Base-by-base conservation (phyloP, 2,113 vertebrate species). In the Pluvianellus socialis region DNA sequence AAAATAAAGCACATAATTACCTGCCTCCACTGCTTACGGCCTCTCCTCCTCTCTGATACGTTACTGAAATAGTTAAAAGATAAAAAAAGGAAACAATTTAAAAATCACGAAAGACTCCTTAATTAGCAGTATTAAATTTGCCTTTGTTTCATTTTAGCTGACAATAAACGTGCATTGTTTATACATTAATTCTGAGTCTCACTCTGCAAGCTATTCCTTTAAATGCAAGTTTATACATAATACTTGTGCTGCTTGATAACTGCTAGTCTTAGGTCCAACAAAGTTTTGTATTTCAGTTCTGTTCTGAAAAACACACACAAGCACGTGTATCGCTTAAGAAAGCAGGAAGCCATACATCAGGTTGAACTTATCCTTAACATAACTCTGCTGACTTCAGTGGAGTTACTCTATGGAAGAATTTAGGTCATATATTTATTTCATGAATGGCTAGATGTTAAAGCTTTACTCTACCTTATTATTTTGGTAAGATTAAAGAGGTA, bases 21-120 rank as follows among this genome's bases (percentile, higher is more conserved):
- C 99, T 99, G 97, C 99, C 99, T 96, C 99, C 99, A 88, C 99
- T 99, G 99, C 98, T 99, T 81, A 99, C 99, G 22, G 99, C 99
- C 96, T 99, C 99, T 63, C 99, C 99, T 92, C 99, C 99, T 99
- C 99, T 99, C 97, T 99, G 99, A 97, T 99, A 99, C 7, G 99
- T 99, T 97, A 99, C 99, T 99, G 97, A 80, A 98, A 98, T 86
- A 89, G 86, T 94, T 91, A 65, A 90, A 90, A 97, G 44, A 92
- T 42, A 90, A 89, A 92, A 86, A 82, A 94, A 79, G 19, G 26
- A 75, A 96, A 95, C 32, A 74, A 95, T 92, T 96, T 91, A 83
- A 96, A 92, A 96, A 63, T 26, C 73, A 93, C 42, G n/a, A 19
- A 85, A 68, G 32, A 74, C 38, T 84, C 49, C 73, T 61, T 73